Percentiles rank a stretch among this genome's conserved stretches.
Evolutionary conservation across 1,140 invertebrate genomes (phyloP).

Genomic region (Lasaia peninsularis): DNA sequence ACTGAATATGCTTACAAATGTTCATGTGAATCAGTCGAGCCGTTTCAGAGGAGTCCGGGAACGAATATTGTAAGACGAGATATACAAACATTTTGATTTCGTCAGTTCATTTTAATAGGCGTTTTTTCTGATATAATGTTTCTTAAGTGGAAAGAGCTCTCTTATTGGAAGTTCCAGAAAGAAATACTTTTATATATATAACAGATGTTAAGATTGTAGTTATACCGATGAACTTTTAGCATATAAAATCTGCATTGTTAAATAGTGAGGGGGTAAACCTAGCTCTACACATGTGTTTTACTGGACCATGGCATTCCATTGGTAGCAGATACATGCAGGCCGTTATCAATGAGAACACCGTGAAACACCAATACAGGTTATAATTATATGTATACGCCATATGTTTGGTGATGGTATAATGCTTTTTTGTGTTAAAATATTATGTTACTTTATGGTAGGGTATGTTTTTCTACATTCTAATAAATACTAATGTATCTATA

Average conservation of each 20-base stretch:
- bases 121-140: too few species aligned
- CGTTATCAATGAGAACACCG: conserved; percentile 58
- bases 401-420: conserved; percentile 25
- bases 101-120: too few species aligned
- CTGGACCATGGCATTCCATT: conserved; percentile 50
- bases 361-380: conserved; percentile 59
- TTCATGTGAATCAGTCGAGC: too few species aligned
- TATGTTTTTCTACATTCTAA: too few species aligned
- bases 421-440: conserved; percentile 18
- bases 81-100: too few species aligned
- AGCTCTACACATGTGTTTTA: conserved; percentile 49
- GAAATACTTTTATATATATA: too few species aligned
- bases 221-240: neutral
- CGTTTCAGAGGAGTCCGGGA: too few species aligned
- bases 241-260: conserved; percentile 17
- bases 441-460: neutral
- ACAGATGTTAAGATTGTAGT: neutral
- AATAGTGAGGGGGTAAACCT: conserved; percentile 54
- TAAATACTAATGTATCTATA: too few species aligned
- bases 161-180: too few species aligned
- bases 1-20: too few species aligned
- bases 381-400: conserved; percentile 21
- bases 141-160: too few species aligned
- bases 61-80: too few species aligned
- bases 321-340: conserved; percentile 49